These are phyloP conservation scores for Penaeus vannamei DNA, from an alignment of 1,140 invertebrate genomes.

Conservation along the genomic window DNA sequence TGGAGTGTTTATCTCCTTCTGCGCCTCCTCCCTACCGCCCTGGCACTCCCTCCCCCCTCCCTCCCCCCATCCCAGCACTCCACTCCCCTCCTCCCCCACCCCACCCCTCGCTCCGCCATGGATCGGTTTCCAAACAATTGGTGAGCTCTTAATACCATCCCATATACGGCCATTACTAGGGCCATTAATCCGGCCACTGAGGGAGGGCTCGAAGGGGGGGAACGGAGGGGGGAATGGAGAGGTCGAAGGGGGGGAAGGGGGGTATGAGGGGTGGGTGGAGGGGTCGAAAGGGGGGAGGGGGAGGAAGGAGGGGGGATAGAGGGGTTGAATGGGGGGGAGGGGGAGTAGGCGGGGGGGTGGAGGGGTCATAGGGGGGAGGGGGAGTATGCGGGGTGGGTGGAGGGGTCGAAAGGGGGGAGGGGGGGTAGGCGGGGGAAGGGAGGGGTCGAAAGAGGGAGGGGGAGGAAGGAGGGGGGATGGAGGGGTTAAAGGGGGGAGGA, in stretches of 20 bases:
- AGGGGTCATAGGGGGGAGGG: too few species aligned
- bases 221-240: neutral
- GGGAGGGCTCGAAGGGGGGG: constrained; percentile 5
- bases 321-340: too few species aligned
- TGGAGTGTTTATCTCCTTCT: neutral
- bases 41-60: neutral
- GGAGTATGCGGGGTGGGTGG: too few species aligned
- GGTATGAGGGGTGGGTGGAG: too few species aligned
- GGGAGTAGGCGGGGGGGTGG: too few species aligned
- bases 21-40: constrained; percentile 9
- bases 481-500: too few species aligned
- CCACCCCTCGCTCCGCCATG: constrained; percentile 38
- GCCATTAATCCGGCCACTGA: constrained; percentile 43
- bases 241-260: neutral
- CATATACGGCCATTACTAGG: constrained; percentile 54
- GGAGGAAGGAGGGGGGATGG: too few species aligned
- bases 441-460: neutral
- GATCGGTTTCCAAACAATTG: constrained; percentile 62
- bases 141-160: constrained; percentile 57
- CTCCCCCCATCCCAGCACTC: neutral
- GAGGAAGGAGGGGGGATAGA: too few species aligned
- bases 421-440: neutral
- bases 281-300: too few species aligned
- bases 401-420: too few species aligned
- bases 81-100: neutral